phyloP scores from a whole-genome alignment of 1,140 invertebrate genomes.

The Apis laboriosa region DNA sequence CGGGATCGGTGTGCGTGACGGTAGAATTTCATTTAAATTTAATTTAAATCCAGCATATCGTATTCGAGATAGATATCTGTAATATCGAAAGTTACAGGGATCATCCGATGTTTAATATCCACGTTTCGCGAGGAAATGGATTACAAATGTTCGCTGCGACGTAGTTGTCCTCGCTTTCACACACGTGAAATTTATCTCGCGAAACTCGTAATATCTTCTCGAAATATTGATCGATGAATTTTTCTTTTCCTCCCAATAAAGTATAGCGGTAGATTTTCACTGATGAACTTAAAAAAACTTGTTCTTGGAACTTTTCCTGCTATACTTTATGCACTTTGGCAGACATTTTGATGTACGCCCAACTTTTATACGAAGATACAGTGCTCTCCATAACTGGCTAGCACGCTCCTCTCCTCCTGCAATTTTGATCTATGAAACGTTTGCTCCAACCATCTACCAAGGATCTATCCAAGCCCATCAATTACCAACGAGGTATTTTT shows the following conservation, averaged over 20 bases:
- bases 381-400: background rate
- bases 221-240: too few relatives aligned
- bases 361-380: background rate
- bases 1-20: background rate
- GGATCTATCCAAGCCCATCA: background rate
- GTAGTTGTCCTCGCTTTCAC: background rate
- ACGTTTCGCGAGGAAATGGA: background rate
- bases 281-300: too few relatives aligned
- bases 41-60: conserved; percentile 24
- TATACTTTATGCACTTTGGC: background rate
- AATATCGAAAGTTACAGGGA: conserved; percentile 24
- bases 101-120: conserved; percentile 7
- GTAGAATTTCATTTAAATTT: conserved; percentile 45
- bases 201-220: too few relatives aligned
- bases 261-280: too few relatives aligned
- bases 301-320: too few relatives aligned
- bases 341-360: background rate
- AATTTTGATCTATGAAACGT: background rate
- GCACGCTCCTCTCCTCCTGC: too few relatives aligned
- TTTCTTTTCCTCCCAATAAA: too few relatives aligned
- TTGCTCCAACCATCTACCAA: too few relatives aligned
- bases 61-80: conserved; percentile 14
- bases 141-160: background rate
- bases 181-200: background rate
- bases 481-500: background rate